Evolutionary conservation across 1,140 invertebrate genomes (phyloP), one percentile per base, ranked within the genome.

Genomic region (Homarus americanus): DNA sequence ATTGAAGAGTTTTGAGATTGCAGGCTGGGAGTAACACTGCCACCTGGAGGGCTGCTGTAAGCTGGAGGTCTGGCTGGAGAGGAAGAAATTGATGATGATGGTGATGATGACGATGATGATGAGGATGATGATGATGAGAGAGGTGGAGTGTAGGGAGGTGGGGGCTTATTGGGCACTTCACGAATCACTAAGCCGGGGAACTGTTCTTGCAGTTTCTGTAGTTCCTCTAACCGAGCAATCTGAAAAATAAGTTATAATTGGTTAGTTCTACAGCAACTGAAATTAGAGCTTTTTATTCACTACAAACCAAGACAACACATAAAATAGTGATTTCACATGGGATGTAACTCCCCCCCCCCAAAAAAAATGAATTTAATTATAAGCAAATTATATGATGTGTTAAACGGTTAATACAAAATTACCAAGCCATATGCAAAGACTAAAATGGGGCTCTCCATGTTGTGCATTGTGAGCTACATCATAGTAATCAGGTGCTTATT

Each of bases 151-250:
- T 97, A 97, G 0, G 96, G 96, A 0, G 96, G 96, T 10, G 96
- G 96, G 15, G 96, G 96, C 93, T 97, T 97, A 92, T 96, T 96
- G n/a, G 96, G 96, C 86, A 96, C 96, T 93, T 96, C 96, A 53
- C 96, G 94, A 17, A 96, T 94, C 87, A 95, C 96, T 63, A 95
- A 93, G 85, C 95, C 96, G 0, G 93, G 93, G 24, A 87, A 85
- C 1, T 95, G 95, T 36, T 95, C 94, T 91, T 95, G 95, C 91
- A 95, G 94, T 91, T 95, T 94, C 82, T 95, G 94, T 91, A 95
- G 94, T n/a, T 94, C 95, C 94, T 96, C 95, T 10, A 96, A 93
- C 93, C 95, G 94, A 88, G 96, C 95, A 87, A 96, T 96, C 95
- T 96, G 73, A 38, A 73, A 38, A 53, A 66, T 17, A 44, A 38